Conservation (phyloP, 2,797 vertebrate genomes). For the Nothura maculosa region DNA sequence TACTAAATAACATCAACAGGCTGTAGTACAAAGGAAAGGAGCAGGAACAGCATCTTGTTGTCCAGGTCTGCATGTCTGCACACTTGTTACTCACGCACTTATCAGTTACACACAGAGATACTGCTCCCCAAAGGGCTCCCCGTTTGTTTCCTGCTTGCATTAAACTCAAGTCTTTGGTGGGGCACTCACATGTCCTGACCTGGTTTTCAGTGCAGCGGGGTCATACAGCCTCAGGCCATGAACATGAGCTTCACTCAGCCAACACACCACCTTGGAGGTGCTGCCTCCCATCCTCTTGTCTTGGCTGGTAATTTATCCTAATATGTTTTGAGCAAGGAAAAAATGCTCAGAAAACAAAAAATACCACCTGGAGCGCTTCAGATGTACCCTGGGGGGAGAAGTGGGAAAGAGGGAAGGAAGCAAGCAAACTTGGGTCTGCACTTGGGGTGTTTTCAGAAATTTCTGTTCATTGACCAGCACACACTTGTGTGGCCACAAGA, state of each 20-base stretch:
- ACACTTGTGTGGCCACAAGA: fast-evolving
- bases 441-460: neutral
- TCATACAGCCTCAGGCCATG: neutral
- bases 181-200: neutral
- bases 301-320: neutral
- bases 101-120: neutral
- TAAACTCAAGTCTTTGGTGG: neutral
- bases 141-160: neutral
- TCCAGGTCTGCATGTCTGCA: neutral
- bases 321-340: neutral
- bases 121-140: neutral
- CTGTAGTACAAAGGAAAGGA: neutral
- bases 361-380: neutral
- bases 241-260: neutral
- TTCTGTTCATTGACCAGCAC: neutral
- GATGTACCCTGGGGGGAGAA: neutral
- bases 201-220: neutral
- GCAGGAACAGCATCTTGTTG: neutral
- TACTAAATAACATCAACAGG: neutral
- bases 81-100: neutral
- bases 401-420: no score
- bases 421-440: neutral
- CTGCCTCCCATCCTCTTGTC: neutral
- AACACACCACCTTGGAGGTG: neutral
- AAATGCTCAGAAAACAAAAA: neutral